These are phyloP conservation scores for Trissolcus brochymenae DNA, from an alignment of 2,888 invertebrate species.

Conservation along the genomic window DNA sequence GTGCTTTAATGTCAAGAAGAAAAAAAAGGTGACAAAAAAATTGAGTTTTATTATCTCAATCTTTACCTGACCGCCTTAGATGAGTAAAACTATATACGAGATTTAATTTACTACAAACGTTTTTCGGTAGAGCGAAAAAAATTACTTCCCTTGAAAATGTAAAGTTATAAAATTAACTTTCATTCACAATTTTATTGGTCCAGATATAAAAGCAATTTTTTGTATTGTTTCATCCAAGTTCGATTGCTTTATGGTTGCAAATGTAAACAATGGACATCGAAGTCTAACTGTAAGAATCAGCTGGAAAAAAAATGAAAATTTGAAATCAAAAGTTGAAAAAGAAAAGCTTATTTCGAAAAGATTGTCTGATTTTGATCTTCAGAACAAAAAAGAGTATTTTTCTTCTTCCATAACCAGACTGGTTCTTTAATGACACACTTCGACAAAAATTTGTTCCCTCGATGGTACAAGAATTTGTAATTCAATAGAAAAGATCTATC, in stretches of 20 bases:
- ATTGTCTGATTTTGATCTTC: too few relatives aligned
- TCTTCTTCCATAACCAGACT: too few relatives aligned
- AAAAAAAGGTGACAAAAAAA: constrained; percentile 30
- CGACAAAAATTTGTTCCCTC: too few relatives aligned
- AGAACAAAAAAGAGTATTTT: too few relatives aligned
- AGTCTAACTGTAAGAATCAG: too few relatives aligned
- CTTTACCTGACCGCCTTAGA: constrained; percentile 26
- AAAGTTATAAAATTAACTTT: constrained; percentile 30
- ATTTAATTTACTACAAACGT: constrained; percentile 26
- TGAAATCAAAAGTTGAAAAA: too few relatives aligned
- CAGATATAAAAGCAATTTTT: not conserved
- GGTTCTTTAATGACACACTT: too few relatives aligned
- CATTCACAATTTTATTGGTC: not conserved
- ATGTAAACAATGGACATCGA: too few relatives aligned
- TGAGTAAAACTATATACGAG: constrained; percentile 17
- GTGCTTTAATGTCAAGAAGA: constrained; percentile 6
- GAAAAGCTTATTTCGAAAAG: too few relatives aligned
- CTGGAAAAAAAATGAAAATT: too few relatives aligned
- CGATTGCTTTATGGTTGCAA: not conserved
- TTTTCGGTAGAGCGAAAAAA: constrained; percentile 35
- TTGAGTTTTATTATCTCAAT: constrained; percentile 36
- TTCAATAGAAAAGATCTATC: too few relatives aligned
- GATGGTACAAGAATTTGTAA: too few relatives aligned
- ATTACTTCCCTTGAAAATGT: constrained; percentile 33
- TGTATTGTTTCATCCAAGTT: not conserved